Evolutionary conservation across 2,888 invertebrate species (phyloP), one percentile per base, ranked within the genome.

Genomic region (Miltochrista miniata): DNA sequence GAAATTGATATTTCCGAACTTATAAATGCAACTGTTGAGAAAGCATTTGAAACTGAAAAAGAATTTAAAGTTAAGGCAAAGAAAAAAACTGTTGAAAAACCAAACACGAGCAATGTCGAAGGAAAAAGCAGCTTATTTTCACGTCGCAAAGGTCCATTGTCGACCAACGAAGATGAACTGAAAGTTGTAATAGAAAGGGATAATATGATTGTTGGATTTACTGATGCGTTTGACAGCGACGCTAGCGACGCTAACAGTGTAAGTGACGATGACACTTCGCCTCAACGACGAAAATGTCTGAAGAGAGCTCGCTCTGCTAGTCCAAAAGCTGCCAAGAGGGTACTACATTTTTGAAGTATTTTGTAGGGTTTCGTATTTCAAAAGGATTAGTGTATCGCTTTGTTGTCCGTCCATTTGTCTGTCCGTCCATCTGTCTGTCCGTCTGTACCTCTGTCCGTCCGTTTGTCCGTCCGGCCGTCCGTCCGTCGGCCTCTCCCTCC

Each of bases 171-270:
- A 49, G 90, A 90, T 63, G 87, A 87, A 51, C 64, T 87, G 41
- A 88, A 85, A 60, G 85, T 91, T 14, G 83, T 88, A 2, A 90
- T 92, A 64, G 90, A 91, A 73, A 85, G 90, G 54, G 91, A 91
- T 60, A 91, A 90, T 62, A 90, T 90, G 90, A 83, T 90, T 15
- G 86, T 90, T 24, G 89, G 89, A 3, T 90, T 91, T 59, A 75
- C 85, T 35, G 91, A 90, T 54, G 82, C 86, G 3, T 70, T 84
- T 3, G 87, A 87, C 30, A 90, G 87, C 48, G 90, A 90, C 33
- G 81, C 75, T 0, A 78, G 83, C 2, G 90, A 90, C 11, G 18
- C n/a, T n/a, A 84, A 86, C n/a, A 85, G 83, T 50, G 74, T 73
- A 47, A 84, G 82, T 49, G 86, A 86, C 38, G 81, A 81, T n/a